phyloP scores from a whole-genome alignment of 2,888 invertebrate species.

The Orchesellides sinensis region DNA sequence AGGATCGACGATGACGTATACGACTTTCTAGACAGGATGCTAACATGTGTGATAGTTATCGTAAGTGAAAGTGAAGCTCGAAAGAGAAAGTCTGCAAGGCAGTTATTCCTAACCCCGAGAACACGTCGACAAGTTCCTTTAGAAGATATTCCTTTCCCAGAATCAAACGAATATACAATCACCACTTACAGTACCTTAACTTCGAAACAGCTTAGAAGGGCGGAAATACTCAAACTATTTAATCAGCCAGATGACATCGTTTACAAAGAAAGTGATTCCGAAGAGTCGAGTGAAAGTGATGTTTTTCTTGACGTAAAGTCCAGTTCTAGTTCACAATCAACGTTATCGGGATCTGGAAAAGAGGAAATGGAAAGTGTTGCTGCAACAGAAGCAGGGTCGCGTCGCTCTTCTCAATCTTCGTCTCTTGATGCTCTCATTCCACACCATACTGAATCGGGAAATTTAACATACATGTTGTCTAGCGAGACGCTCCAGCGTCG shows the following conservation, averaged over 20 bases:
- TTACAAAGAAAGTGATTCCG: background rate
- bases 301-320: background rate
- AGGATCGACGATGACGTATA: constrained; percentile 58
- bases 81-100: background rate
- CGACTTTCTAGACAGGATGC: constrained; percentile 58
- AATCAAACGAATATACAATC: background rate
- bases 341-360: no score
- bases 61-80: constrained; percentile 14
- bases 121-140: background rate
- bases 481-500: background rate
- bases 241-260: constrained; percentile 31
- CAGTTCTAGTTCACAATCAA: background rate
- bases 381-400: no score
- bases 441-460: background rate
- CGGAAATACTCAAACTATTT: background rate
- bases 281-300: background rate
- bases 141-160: background rate
- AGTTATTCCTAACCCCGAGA: constrained; percentile 19
- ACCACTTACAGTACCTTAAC: background rate
- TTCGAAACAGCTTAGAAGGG: background rate
- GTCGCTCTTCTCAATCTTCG: no score
- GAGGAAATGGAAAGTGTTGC: no score
- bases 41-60: constrained; percentile 59
- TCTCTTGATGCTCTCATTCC: background rate
- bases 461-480: background rate